Percentiles rank a stretch among this genome's conserved stretches.
phyloP scores from a whole-genome alignment of 2,113 vertebrate genomes.

The Calyptomena viridis region DNA sequence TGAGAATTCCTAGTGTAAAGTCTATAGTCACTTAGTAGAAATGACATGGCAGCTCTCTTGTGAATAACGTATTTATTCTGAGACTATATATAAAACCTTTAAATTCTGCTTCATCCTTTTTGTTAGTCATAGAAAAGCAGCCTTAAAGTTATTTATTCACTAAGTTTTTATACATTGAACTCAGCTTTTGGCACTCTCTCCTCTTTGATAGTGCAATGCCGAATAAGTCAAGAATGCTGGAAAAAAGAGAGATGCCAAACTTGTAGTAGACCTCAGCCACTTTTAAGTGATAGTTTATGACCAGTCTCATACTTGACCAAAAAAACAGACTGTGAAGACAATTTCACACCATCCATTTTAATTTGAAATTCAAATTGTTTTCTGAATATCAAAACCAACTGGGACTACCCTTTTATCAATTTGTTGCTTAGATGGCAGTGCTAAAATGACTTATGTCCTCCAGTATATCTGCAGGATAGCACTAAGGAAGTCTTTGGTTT shows the following conservation, averaged over 20 bases:
- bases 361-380: neutral
- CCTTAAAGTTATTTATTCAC: neutral
- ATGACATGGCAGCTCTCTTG: neutral
- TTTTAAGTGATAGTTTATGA: neutral
- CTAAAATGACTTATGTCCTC: neutral
- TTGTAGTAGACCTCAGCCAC: neutral
- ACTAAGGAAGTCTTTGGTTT: neutral
- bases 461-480: neutral
- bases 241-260: neutral
- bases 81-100: neutral
- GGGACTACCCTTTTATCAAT: neutral
- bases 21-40: neutral
- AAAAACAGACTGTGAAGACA: neutral
- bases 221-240: neutral
- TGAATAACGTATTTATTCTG: neutral
- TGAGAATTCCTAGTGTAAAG: rapidly evolving
- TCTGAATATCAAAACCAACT: neutral
- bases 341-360: neutral
- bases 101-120: neutral
- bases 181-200: neutral
- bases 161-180: neutral
- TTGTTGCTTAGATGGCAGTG: neutral
- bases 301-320: neutral
- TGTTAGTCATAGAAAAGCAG: neutral
- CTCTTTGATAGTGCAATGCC: neutral